Evolutionary conservation across 2,888 invertebrate genomes (phyloP).

Genomic region (Morpho achilles): DNA sequence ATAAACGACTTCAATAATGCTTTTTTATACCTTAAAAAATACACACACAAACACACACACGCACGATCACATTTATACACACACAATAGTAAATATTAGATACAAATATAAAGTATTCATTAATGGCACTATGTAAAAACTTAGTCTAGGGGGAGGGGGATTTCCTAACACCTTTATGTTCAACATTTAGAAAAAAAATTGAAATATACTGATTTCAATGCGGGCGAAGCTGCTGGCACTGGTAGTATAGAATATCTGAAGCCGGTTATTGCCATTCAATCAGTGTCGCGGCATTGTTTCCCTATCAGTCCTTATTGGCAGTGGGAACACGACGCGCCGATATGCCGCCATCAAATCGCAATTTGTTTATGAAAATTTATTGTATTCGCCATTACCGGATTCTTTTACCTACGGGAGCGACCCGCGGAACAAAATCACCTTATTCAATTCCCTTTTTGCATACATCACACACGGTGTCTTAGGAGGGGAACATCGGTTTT

Average conservation of each 20-base stretch:
- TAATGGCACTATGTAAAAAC: no score
- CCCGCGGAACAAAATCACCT: slow-evolving; percentile 76
- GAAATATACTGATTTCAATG: no score
- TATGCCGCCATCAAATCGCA: slow-evolving; percentile 76
- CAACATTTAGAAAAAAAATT: no score
- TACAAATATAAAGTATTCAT: no score
- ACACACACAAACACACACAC: no score
- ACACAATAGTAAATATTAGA: no score
- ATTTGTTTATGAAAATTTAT: slow-evolving; percentile 80
- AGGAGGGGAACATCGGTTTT: slow-evolving; percentile 64
- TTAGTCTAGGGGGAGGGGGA: no score
- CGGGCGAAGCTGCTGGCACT: no score
- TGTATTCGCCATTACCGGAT: slow-evolving; percentile 78
- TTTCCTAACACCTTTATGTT: no score
- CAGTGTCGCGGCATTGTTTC: slow-evolving; percentile 76
- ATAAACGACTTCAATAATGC: no score
- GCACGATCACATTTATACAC: no score
- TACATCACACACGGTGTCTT: slow-evolving; percentile 72
- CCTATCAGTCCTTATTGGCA: slow-evolving; percentile 77
- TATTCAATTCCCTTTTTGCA: slow-evolving; percentile 80
- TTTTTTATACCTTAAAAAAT: no score
- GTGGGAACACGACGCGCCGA: slow-evolving; percentile 61
- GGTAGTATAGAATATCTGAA: slow-evolving; percentile 14
- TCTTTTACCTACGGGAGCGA: slow-evolving; percentile 75
- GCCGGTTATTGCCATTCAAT: slow-evolving; percentile 70